Base-by-base conservation (phyloP, 1,140 invertebrate species). In the Ganaspis sp. region DNA sequence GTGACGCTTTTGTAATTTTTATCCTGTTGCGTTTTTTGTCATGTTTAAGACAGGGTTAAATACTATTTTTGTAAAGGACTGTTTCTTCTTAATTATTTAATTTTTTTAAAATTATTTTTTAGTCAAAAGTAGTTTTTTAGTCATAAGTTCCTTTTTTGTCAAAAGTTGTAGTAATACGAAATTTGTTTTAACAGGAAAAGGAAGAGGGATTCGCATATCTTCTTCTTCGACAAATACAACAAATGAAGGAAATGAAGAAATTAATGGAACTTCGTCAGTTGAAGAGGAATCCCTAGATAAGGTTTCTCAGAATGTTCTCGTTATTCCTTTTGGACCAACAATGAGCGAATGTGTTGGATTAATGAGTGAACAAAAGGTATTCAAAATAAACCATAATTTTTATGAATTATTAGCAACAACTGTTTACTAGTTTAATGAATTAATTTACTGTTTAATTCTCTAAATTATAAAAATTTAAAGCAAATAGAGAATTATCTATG, bases 351-450 rank as follows among this genome's bases (percentile, higher is more conserved):
- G 92, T 72, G 92, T 95, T 15, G 95, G 95, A 21, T 90, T 95
- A 79, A 82, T 96, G n/a, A 92, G 94, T 15, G 95, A 96, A 91
- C 93, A 95, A 70, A 95, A 96, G 89, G 94, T 95, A 76, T 73
- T 83, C 69, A 34, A 12, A 70, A 9, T 12, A 72, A 49, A 69
- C 0, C 38, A 75, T 21, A 17, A 69, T 73, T 40, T 45, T 6
- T 69, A 0, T 53, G n/a, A n/a, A n/a, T n/a, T n/a, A n/a, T n/a
- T n/a, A n/a, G n/a, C n/a, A n/a, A n/a, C n/a, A n/a, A n/a, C n/a
- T n/a, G n/a, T n/a, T n/a, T n/a, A n/a, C n/a, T n/a, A n/a, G n/a
- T n/a, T n/a, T n/a, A n/a, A n/a, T n/a, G n/a, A n/a, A n/a, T n/a
- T n/a, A n/a, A n/a, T n/a, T n/a, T n/a, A n/a, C n/a, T n/a, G n/a